A percentile compares a stretch with the other conserved stretches of the same genome.
These are phyloP conservation scores for Agriopis aurantiaria DNA, from an alignment of 2,888 invertebrate genomes.

Conservation along the genomic window DNA sequence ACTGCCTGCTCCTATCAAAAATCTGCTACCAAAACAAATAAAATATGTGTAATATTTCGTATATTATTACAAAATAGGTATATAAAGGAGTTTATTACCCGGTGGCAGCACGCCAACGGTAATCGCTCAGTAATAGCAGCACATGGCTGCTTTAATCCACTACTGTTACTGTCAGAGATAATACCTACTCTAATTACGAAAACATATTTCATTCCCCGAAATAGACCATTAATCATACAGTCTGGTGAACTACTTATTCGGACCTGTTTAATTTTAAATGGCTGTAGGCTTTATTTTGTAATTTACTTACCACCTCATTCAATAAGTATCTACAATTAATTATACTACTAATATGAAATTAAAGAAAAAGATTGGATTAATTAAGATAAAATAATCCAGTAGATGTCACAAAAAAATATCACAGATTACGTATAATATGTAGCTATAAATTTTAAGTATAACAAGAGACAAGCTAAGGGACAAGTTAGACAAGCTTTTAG, in stretches of 20 bases:
- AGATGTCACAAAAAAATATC: no score
- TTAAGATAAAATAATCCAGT: no score
- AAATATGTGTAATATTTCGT: not conserved
- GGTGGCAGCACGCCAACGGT: conserved; percentile 68
- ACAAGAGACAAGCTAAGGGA: no score
- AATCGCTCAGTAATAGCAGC: conserved; percentile 56
- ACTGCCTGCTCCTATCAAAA: not conserved
- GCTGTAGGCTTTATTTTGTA: no score
- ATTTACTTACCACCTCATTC: no score
- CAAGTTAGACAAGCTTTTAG: no score
- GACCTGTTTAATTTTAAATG: not conserved
- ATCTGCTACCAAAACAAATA: not conserved
- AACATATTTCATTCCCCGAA: conserved; percentile 54
- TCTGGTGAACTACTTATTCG: conserved; percentile 17
- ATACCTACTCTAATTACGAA: conserved; percentile 55
- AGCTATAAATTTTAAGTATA: no score
- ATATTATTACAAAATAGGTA: conserved; percentile 9
- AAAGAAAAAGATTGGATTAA: no score
- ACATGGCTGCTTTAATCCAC: conserved; percentile 71
- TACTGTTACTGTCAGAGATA: conserved; percentile 53
- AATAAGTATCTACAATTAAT: no score
- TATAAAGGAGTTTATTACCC: conserved; percentile 41
- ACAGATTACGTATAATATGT: no score
- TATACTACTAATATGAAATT: no score
- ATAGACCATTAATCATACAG: conserved; percentile 46